Evolutionary conservation across 2,888 invertebrate genomes (phyloP).

Genomic region (Tenodera sinensis): DNA sequence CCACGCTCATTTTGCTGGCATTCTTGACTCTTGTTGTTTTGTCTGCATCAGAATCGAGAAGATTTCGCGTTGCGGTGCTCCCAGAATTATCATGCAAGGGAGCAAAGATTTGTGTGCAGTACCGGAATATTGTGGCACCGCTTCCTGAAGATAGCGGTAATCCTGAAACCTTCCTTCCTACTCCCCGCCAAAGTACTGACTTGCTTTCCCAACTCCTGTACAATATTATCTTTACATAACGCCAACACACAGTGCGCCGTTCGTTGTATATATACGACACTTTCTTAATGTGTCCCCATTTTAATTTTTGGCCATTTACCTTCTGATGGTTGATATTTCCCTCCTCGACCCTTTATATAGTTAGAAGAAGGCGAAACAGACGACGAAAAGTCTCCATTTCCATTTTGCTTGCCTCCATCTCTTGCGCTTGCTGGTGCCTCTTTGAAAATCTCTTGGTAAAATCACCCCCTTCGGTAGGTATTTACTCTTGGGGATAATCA

Average conservation of each 20-base stretch:
- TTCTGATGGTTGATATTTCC: constrained; percentile 17
- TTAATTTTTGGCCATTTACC: constrained; percentile 18
- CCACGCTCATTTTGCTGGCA: neutral
- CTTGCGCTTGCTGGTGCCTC: constrained; percentile 1
- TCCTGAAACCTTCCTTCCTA: neutral
- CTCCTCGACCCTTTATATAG: constrained; percentile 14
- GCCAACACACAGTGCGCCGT: neutral
- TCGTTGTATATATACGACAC: constrained; percentile 8
- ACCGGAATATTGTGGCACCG: neutral
- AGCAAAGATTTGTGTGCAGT: neutral
- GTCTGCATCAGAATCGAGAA: neutral
- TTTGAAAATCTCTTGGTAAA: constrained; percentile 24
- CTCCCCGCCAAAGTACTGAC: neutral
- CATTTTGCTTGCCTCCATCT: constrained; percentile 15
- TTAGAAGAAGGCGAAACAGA: constrained; percentile 17
- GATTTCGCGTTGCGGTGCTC: neutral
- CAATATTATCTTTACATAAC: constrained; percentile 18
- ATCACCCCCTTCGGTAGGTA: constrained; percentile 29
- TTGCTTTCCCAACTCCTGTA: neutral
- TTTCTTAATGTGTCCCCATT: constrained; percentile 18
- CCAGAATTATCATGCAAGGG: neutral
- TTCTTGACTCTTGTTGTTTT: neutral
- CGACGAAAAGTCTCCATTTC: constrained; percentile 21
- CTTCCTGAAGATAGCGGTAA: neutral
- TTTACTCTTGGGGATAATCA: constrained; percentile 33